A percentile compares a stretch with the other conserved stretches of the same genome.
Conservation (phyloP, 2,888 invertebrate genomes). For the Polydesmus complanatus region DNA sequence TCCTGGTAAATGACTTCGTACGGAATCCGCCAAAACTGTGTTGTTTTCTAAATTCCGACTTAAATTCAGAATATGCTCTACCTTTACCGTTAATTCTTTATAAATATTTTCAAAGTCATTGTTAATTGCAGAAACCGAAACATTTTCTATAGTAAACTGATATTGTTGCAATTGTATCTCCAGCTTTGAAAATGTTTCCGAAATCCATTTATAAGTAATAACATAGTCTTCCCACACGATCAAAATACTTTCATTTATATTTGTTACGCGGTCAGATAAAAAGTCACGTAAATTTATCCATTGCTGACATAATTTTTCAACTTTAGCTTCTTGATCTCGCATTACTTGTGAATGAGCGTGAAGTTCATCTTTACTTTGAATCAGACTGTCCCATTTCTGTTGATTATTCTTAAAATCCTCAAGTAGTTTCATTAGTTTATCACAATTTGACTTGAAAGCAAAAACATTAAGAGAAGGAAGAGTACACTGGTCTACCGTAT, state of each 20-base stretch:
- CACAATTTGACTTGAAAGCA: slow-evolving; percentile 43
- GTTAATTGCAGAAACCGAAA: not conserved
- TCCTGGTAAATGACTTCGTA: slow-evolving; percentile 14
- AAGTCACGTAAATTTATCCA: not conserved
- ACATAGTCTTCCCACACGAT: not conserved
- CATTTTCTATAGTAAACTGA: not conserved
- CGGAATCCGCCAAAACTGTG: slow-evolving; percentile 1
- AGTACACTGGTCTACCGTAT: slow-evolving; percentile 13
- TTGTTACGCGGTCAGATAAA: not conserved
- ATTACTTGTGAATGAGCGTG: not conserved
- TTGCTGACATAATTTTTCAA: not conserved
- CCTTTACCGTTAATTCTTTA: not conserved
- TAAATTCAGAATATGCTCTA: not conserved
- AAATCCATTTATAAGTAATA: not conserved
- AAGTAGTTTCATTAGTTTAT: slow-evolving; percentile 41
- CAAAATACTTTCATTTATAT: not conserved
- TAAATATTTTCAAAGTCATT: not conserved
- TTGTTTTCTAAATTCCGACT: not conserved
- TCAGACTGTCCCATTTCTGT: not conserved
- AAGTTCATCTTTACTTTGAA: not conserved
- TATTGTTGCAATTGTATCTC: not conserved
- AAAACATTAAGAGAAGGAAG: slow-evolving; percentile 14
- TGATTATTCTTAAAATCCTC: not conserved
- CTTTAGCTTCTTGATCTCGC: not conserved
- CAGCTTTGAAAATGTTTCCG: not conserved